Percentiles rank a stretch among this genome's conserved stretches.
These are phyloP conservation scores for Geophilus truncorum DNA, from an alignment of 2,888 invertebrate species.

Conservation along the genomic window DNA sequence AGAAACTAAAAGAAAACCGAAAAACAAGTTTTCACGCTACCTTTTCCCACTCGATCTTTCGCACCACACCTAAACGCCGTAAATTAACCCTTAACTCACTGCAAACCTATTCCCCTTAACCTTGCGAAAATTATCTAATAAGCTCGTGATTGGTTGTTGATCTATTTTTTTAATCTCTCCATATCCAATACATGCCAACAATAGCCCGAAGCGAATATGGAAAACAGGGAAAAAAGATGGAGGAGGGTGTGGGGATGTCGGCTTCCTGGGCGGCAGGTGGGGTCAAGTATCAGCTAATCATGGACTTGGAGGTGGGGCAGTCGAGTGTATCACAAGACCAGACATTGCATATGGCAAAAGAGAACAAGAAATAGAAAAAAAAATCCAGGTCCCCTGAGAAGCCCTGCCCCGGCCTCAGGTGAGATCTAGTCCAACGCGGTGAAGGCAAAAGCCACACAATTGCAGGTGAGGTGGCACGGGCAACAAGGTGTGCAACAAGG, in stretches of 20 bases:
- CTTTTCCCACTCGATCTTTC: neutral
- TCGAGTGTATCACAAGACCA: slow-evolving; percentile 21
- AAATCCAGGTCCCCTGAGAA: slow-evolving; percentile 24
- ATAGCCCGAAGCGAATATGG: slow-evolving; percentile 5
- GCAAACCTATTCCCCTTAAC: neutral
- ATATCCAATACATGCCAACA: slow-evolving; percentile 16
- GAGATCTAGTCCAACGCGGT: slow-evolving; percentile 23
- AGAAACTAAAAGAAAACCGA: neutral
- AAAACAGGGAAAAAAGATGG: neutral
- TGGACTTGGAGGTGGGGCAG: slow-evolving; percentile 19
- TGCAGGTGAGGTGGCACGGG: slow-evolving; percentile 15
- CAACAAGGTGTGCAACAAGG: slow-evolving; percentile 23
- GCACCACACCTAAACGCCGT: neutral
- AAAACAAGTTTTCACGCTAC: neutral
- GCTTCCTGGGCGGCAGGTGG: slow-evolving; percentile 27
- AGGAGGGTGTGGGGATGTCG: neutral
- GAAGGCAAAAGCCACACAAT: slow-evolving; percentile 27
- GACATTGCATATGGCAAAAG: slow-evolving; percentile 27
- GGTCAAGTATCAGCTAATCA: slow-evolving; percentile 27
- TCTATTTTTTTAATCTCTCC: neutral
- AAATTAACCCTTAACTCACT: neutral
- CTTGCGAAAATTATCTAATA: neutral
- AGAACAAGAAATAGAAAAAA: slow-evolving; percentile 23
- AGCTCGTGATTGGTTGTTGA: neutral
- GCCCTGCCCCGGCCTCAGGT: slow-evolving; percentile 27